These are phyloP conservation scores for Charina bottae DNA, from an alignment of 2,113 vertebrate species.

Conservation along the genomic window DNA sequence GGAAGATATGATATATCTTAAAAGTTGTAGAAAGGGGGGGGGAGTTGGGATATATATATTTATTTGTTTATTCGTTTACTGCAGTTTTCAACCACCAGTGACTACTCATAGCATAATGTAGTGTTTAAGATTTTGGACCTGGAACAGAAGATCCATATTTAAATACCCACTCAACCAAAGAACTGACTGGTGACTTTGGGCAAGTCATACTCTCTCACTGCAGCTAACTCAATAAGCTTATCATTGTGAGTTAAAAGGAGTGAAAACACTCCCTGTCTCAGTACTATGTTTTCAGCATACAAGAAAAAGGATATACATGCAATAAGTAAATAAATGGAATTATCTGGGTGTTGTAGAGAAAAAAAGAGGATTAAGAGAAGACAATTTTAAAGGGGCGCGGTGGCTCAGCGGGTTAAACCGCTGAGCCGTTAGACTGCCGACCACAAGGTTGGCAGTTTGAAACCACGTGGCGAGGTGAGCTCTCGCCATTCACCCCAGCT, in stretches of 20 bases:
- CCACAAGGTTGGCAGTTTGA: no score
- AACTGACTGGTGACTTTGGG: not conserved
- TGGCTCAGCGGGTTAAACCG: no score
- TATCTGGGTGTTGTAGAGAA: not conserved
- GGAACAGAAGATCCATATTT: no score
- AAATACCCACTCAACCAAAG: not conserved
- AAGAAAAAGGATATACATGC: no score
- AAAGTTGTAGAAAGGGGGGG: not conserved
- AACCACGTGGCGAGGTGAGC: no score
- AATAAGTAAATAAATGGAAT: not conserved
- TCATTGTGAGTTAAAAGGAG: not conserved
- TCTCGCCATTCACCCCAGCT: no score
- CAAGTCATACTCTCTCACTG: not conserved
- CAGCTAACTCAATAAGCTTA: not conserved
- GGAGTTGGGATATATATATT: not conserved
- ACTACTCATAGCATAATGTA: not conserved
- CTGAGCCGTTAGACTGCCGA: no score
- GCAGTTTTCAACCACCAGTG: not conserved
- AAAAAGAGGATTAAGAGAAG: not conserved
- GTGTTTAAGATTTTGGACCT: not conserved
- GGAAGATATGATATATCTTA: not conserved
- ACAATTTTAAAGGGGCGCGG: no score
- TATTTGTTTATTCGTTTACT: not conserved
- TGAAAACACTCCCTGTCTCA: not conserved
- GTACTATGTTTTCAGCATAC: not conserved